Evolutionary conservation across 2,888 invertebrate genomes (phyloP), one percentile per base, ranked within the genome.

Genomic region (Conus canariensis): DNA sequence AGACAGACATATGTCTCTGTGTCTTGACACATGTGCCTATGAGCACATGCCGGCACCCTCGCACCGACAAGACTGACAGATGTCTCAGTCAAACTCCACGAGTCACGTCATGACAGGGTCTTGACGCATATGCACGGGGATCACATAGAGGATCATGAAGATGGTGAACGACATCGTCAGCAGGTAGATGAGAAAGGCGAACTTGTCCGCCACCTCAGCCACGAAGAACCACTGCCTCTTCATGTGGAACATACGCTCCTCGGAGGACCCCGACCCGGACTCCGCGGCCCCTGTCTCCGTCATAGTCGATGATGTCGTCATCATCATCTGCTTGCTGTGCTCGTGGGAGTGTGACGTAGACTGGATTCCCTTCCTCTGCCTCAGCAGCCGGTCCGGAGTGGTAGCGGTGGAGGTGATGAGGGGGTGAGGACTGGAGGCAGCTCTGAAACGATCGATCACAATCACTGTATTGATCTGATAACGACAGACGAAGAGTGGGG

Each of bases 141-240:
- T 91, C 45, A 93, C 90, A 87, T 93, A 92, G 45, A 95, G 91
- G 89, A 95, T 93, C 60, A 94, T 93, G 64, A 94, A 90, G 56
- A 95, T 94, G 59, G 94, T 93, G 19, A 94, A 88, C 90, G 94
- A 93, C 92, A 94, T 95, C 12, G 93, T 93, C 59, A 95, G 89
- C 9, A 94, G 89, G 90, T 95, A 95, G 14, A 95, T 91, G 14
- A 95, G 90, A 90, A 95, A 95, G 12, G 94, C 91, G 67, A 94
- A 93, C 22, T 94, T 94, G 89, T 95, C 95, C 30, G 95, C 92
- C 9, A 94, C 95, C 87, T 95, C 95, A 10, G 95, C 95, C 19
- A 95, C 94, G 90, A 93, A 95, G 85, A 93, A 94, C 95, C 95
- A 95, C 90, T 95, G 93, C 58, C 94, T 92, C 90, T 94, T 94